Evolutionary conservation across 2,888 invertebrate species (phyloP).

Genomic region (Tenodera sinensis): DNA sequence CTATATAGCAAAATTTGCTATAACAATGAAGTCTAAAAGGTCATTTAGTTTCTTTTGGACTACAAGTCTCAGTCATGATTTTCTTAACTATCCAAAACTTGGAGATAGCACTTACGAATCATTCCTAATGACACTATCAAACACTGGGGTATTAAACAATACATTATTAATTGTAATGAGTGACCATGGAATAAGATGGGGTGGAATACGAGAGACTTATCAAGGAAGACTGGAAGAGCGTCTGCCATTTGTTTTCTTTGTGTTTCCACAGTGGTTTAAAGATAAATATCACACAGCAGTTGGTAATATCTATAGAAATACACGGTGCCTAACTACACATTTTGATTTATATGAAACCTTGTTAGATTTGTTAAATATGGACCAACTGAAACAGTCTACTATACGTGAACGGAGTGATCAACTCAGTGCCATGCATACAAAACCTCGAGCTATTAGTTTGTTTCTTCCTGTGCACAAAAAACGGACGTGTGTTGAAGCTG

Average conservation of each 20-base stretch:
- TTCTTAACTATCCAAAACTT: slow-evolving; percentile 69
- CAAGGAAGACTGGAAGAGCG: slow-evolving; percentile 86
- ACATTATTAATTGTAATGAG: slow-evolving; percentile 70
- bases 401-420: slow-evolving; percentile 42
- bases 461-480: slow-evolving; percentile 68
- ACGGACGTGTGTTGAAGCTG: slow-evolving; percentile 73
- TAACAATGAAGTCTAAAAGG: slow-evolving; percentile 54
- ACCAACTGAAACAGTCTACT: slow-evolving; percentile 47
- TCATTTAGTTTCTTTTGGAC: slow-evolving; percentile 85
- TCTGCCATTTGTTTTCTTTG: slow-evolving; percentile 72
- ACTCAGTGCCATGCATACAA: slow-evolving; percentile 20
- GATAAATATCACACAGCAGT: slow-evolving; percentile 58
- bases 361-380: slow-evolving; percentile 59
- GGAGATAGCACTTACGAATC: slow-evolving; percentile 64
- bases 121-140: slow-evolving; percentile 55
- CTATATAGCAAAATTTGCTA: slow-evolving; percentile 63
- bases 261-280: slow-evolving; percentile 70
- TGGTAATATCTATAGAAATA: slow-evolving; percentile 62
- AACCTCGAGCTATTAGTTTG: slow-evolving; percentile 64
- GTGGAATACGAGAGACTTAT: slow-evolving; percentile 74
- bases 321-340: slow-evolving; percentile 71
- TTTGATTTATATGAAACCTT: slow-evolving; percentile 82
- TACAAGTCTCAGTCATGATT: slow-evolving; percentile 79
- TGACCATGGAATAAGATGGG: slow-evolving; percentile 89
- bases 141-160: slow-evolving; percentile 55